Evolutionary conservation across 2,113 vertebrate genomes (phyloP).

Genomic region (Regulus satrapa): DNA sequence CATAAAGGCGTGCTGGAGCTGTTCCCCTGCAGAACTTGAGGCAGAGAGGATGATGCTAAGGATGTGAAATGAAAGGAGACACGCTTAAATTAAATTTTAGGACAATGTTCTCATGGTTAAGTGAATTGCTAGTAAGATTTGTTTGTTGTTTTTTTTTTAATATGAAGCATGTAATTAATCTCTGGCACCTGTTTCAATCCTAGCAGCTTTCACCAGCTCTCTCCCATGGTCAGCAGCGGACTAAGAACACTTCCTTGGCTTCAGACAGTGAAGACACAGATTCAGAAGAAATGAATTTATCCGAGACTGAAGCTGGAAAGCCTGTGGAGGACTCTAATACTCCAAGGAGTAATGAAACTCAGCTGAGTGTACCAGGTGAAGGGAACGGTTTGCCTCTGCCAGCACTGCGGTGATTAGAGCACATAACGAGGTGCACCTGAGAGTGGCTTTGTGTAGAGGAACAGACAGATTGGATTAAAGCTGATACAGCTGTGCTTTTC

Average conservation of each 20-base stretch:
- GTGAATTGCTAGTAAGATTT: background rate
- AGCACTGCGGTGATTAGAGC: background rate
- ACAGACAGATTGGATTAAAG: background rate
- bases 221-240: slow-evolving; percentile 70
- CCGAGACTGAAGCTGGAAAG: fast-evolving
- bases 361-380: slow-evolving; percentile 71
- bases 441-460: background rate
- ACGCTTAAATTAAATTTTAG: background rate
- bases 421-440: background rate
- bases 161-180: background rate
- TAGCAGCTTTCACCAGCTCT: slow-evolving; percentile 76
- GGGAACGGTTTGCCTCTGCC: slow-evolving; percentile 4
- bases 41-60: background rate
- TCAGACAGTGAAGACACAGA: background rate
- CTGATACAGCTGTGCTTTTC: background rate
- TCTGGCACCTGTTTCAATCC: background rate
- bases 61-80: background rate
- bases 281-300: background rate
- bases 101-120: background rate
- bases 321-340: slow-evolving; percentile 18
- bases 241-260: background rate
- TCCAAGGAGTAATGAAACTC: slow-evolving; percentile 72
- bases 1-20: background rate
- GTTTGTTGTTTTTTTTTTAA: background rate
- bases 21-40: background rate